phyloP scores from a whole-genome alignment of 1,140 invertebrate species.

The Physella acuta region DNA sequence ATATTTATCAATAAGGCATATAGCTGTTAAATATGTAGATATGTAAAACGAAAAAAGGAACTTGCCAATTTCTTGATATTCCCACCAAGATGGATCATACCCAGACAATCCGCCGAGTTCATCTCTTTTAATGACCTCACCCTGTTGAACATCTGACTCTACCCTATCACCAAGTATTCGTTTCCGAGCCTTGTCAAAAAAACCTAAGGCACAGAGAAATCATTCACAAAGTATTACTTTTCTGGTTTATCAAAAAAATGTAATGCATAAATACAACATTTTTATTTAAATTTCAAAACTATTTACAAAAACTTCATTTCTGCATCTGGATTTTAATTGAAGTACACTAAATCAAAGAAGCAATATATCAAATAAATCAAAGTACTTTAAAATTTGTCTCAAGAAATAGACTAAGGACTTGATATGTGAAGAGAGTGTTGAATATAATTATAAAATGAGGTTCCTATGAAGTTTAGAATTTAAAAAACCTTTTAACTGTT shows the following conservation, averaged over 20 bases:
- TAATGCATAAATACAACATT: too few species aligned
- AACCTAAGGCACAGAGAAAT: conserved; percentile 64
- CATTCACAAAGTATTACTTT: neutral
- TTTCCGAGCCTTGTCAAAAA: conserved; percentile 86
- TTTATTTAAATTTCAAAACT: too few species aligned
- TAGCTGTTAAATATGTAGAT: neutral
- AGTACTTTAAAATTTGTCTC: too few species aligned
- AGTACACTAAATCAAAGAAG: too few species aligned
- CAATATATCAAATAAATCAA: too few species aligned
- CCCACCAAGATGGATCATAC: conserved; percentile 49
- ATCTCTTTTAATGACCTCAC: neutral
- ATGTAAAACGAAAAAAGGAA: too few species aligned
- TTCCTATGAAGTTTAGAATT: neutral
- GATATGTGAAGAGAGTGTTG: too few species aligned
- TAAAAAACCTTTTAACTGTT: conserved; percentile 77
- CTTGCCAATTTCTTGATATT: conserved; percentile 55
- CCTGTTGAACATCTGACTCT: neutral
- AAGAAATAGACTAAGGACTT: too few species aligned
- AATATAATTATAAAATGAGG: neutral
- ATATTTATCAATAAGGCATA: too few species aligned
- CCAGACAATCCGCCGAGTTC: conserved; percentile 30
- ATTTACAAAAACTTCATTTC: too few species aligned
- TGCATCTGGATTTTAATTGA: too few species aligned
- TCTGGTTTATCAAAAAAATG: neutral
- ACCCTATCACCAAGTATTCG: conserved; percentile 75